Base-by-base conservation (phyloP, 2,113 vertebrate genomes). In the Chauna torquata region DNA sequence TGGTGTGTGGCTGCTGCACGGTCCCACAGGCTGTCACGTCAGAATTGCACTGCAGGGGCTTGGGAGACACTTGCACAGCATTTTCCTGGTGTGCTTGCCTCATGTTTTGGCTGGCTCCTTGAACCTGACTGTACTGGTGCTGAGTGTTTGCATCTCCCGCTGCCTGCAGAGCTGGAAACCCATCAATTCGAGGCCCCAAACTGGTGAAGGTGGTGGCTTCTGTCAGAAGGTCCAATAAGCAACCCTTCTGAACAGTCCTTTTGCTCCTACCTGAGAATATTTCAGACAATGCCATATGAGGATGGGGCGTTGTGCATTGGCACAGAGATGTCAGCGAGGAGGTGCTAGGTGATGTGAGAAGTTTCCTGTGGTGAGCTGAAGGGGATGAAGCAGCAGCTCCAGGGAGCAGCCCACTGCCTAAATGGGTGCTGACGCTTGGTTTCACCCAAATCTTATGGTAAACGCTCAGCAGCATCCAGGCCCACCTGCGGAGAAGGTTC, bases 171-270 rank as follows among this genome's bases (percentile, higher is more conserved):
- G 58, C 55, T 71, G 59, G 64, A 52, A 88, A 42, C n/a, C 14
- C 36, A 12, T 44, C 1, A 0, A 1, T 80, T 49, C 0, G 12
- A 74, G 68, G 36, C 38, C 27, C 7, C 2, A 1, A 0, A 0
- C 5, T 44, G 12, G 25, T 19, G 47, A 68, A 40, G 5, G 7
- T 64, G 34, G 55, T 84, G 50, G 47, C 47, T 89, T 84, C 52
- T 82, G 23, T 68, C 68, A 52, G 68, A 77, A 86, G 28, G 69
- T 82, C 24, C 0, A 1, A 6, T 38, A 47, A 55, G n/a, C n/a
- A 89, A 8, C 16, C 17, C 11, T 77, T 70, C n/a, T 78, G 59
- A 86, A 13, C 12, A 30, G 61, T 59, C 25, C n/a, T 15, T 80
- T 76, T 92, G 19, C 23, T 84, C 7, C 40, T 79, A 36, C 0